Evolutionary conservation across 2,888 invertebrate species (phyloP).

Genomic region (Athripsodes cinereus): DNA sequence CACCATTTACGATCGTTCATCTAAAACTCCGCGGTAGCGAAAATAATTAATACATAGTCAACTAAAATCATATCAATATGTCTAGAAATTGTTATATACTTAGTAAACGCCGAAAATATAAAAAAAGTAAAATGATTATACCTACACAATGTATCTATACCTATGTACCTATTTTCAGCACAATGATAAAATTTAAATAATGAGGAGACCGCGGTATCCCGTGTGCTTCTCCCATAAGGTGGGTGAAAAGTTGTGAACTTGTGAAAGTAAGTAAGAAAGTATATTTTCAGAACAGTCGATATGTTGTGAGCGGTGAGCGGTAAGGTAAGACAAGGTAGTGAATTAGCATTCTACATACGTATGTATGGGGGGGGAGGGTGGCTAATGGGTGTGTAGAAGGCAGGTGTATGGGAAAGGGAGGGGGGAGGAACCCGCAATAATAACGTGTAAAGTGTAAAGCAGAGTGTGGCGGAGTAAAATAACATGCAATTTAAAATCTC

Average conservation of each 20-base stretch:
- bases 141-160: too few relatives aligned
- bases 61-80: too few relatives aligned
- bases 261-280: too few relatives aligned
- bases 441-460: background rate
- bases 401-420: background rate
- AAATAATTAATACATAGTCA: too few relatives aligned
- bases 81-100: too few relatives aligned
- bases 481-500: constrained; percentile 7
- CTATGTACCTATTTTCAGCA: too few relatives aligned
- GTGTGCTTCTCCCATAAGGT: background rate
- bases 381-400: background rate
- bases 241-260: background rate
- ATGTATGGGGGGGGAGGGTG: background rate
- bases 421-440: background rate
- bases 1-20: too few relatives aligned
- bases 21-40: too few relatives aligned
- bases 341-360: constrained; percentile 4
- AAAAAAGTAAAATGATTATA: too few relatives aligned
- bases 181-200: too few relatives aligned
- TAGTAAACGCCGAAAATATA: too few relatives aligned
- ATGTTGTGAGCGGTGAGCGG: background rate
- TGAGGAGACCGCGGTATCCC: too few relatives aligned
- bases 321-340: background rate
- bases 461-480: background rate
- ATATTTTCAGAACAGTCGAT: background rate